These are phyloP conservation scores for Xylocopa sonorina DNA, from an alignment of 1,140 invertebrate species.

Conservation along the genomic window DNA sequence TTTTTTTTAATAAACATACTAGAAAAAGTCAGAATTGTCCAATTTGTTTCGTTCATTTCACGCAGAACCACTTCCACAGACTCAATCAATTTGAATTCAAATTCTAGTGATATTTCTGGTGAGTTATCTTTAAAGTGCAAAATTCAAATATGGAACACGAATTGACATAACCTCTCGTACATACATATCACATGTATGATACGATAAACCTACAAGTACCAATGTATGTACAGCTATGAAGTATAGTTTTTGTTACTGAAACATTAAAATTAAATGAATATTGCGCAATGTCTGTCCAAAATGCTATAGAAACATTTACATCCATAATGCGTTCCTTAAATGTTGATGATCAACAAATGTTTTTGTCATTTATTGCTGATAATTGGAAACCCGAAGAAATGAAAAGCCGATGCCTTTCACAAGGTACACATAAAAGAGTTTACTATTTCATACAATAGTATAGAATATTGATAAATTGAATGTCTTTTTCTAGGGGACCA, in stretches of 20 bases:
- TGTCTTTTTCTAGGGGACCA: slow-evolving; percentile 3
- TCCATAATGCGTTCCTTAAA: slow-evolving; percentile 50
- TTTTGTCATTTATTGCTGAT: slow-evolving; percentile 71
- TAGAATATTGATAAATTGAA: not conserved
- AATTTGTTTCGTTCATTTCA: not conserved
- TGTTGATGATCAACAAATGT: slow-evolving; percentile 56
- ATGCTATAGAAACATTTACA: slow-evolving; percentile 24
- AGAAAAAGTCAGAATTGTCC: slow-evolving; percentile 17
- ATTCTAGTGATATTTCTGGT: not conserved
- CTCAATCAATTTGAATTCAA: not conserved
- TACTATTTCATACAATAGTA: not conserved
- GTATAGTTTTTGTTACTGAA: not conserved
- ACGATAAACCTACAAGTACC: not conserved
- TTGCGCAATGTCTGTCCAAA: not conserved
- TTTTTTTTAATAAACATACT: slow-evolving; percentile 65
- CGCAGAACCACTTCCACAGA: not conserved
- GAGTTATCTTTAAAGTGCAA: not conserved
- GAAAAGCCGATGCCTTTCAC: not conserved
- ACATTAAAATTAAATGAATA: not conserved
- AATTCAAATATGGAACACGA: not conserved
- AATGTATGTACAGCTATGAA: not conserved
- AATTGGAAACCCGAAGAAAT: slow-evolving; percentile 66
- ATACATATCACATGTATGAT: not conserved
- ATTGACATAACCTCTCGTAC: not conserved
- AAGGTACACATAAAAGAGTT: not conserved